Evolutionary conservation across 1,140 invertebrate species (phyloP), one percentile per base, ranked within the genome.

Genomic region (Octopus sinensis): DNA sequence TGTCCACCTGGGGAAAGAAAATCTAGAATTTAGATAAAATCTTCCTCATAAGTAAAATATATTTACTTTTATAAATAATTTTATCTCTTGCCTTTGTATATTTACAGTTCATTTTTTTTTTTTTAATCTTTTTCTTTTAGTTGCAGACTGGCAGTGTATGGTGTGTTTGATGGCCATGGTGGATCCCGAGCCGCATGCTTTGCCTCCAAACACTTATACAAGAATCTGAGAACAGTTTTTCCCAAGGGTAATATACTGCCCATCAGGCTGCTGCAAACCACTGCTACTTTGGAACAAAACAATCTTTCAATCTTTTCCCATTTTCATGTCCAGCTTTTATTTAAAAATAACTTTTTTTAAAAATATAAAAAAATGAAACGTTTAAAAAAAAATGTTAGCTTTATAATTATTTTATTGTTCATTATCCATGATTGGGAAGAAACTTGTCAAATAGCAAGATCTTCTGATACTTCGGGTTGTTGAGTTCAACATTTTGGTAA

Each of bases 141-240:
- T 17, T 83, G 83, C 54, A 85, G 90, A 7, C 51, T 90, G 7
- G 86, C 90, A 5, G 85, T 90, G 54, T 92, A 90, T 86, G 90
- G 86, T 53, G 90, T 92, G 17, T 92, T 91, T 88, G 92, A 92
- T 87, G 92, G 92, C 17, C 92, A 92, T 84, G 91, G 87, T 80
- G 92, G 92, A 79, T 78, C 81, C 23, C 86, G 89, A 83, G 91
- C 91, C 51, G 90, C 92, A 62, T 90, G 90, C 85, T 92, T 89
- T 87, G 90, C 91, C 85, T 90, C 91, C 78, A 81, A 90, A 82
- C 82, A 90, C 86, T 87, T 92, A 84, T 91, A 89, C 86, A 87
- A 85, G 85, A 88, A 88, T 88, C 87, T 91, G 53, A 86, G 87
- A 81, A 85, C 88, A 84, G 88, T 87, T 84, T 90, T 92, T 86